Base-by-base conservation (phyloP, 1,140 invertebrate genomes). In the Parasteatoda tepidariorum region DNA sequence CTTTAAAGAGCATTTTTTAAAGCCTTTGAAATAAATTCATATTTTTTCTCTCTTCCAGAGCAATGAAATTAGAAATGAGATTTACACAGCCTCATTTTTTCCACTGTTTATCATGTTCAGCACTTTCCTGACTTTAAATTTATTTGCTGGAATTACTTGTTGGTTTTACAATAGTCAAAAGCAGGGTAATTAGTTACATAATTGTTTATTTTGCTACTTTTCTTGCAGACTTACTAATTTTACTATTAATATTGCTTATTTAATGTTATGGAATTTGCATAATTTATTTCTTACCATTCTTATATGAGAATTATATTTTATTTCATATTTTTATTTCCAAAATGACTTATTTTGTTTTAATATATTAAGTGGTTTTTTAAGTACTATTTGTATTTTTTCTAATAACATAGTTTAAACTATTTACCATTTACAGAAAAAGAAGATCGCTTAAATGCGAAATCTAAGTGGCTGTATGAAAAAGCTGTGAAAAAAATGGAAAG, bases 121-220 rank as follows among this genome's bases (percentile, higher is more conserved):
- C 84, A 96, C 96, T 87, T 98, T 98, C 92, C 98, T 98, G 91
- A 98, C 96, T 85, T 92, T 98, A 81, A 98, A 98, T 90, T 93
- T 98, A 87, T 98, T 98, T 91, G 98, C 98, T 92, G 96, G 96
- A 92, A 96, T 98, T 87, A 98, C 98, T 91, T 98, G 98, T 89
- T 96, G 98, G 89, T 98, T 98, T 90, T 98, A 98, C 90, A 99
- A 99, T 90, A 96, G 98, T 90, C 97, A 98, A 90, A 99, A 99
- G 92, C 98, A 98, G 91, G 98, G 98, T 91, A 66, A 6, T n/a
- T n/a, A n/a, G 22, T 70, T 13, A 9, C 13, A 22, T 13, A 22
- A 24, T 13, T 68, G 6, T 68, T 22, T 5, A 66, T 9, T 33
- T 26, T 31, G n/a, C n/a, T n/a, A 66, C 4, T 4, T 24, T n/a